A percentile compares a stretch with the other conserved stretches of the same genome.
Conservation (phyloP, 2,888 invertebrate species). For the Coelinius sp. region DNA sequence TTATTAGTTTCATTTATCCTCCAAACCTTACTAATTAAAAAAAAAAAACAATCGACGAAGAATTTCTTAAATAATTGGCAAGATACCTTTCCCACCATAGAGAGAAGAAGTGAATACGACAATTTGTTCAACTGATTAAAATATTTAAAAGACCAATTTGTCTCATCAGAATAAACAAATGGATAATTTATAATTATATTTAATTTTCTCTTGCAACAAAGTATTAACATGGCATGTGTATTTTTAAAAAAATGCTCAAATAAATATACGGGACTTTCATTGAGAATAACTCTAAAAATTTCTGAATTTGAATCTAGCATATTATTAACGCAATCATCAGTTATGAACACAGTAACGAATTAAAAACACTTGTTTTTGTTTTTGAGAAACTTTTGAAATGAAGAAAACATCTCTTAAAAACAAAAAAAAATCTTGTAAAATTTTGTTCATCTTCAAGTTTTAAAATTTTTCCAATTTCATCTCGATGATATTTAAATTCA, state of each 20-base stretch:
- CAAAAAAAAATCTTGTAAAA: not conserved
- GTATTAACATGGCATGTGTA: slow-evolving; percentile 22
- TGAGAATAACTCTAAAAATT: slow-evolving; percentile 1
- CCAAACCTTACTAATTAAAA: not conserved
- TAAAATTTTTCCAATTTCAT: not conserved
- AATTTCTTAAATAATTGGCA: slow-evolving; percentile 1
- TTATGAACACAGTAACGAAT: slow-evolving; percentile 17
- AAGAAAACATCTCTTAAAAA: slow-evolving; percentile 27
- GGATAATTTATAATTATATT: not conserved
- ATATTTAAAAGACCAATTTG: not conserved
- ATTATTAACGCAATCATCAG: slow-evolving; percentile 10
- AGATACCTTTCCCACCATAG: not conserved
- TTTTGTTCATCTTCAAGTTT: not conserved
- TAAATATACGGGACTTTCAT: slow-evolving; percentile 2
- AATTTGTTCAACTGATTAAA: not conserved
- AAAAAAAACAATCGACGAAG: not conserved
- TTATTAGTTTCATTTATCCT: not conserved
- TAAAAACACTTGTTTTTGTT: not conserved
- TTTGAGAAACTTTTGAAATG: slow-evolving; percentile 6
- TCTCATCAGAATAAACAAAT: not conserved
- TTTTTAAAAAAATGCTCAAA: slow-evolving; percentile 17
- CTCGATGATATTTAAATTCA: not conserved
- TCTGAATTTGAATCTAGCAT: slow-evolving; percentile 14
- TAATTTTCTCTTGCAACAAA: slow-evolving; percentile 13
- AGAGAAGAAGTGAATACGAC: slow-evolving; percentile 1